Percentiles rank a stretch among this genome's conserved stretches.
Conservation (phyloP, 2,113 vertebrate genomes). For the Turnix velox region DNA sequence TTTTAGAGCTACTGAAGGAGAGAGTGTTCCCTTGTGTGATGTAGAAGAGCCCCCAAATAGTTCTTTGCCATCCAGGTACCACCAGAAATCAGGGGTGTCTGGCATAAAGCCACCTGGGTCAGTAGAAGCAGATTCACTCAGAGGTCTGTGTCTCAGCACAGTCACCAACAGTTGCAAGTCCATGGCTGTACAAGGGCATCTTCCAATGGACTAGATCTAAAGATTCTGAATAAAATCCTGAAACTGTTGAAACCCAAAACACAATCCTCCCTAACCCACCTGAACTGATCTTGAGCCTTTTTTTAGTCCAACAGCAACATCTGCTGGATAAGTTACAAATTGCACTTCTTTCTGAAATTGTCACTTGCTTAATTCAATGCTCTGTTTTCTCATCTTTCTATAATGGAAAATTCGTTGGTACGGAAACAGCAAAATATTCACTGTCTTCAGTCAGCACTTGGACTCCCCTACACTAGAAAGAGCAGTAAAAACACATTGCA, state of each 20-base stretch:
- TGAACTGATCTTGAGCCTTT: background rate
- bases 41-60: background rate
- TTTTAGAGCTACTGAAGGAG: background rate
- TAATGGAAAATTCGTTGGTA: background rate
- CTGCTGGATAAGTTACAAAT: conserved; percentile 24
- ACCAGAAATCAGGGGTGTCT: background rate
- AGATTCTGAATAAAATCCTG: background rate
- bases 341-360: background rate
- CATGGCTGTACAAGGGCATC: background rate
- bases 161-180: background rate
- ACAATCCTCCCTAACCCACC: background rate
- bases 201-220: background rate
- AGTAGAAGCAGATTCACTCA: background rate
- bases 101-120: background rate
- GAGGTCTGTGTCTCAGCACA: background rate
- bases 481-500: background rate
- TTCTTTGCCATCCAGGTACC: background rate
- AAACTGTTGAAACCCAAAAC: background rate
- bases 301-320: conserved; percentile 38
- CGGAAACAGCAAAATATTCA: background rate
- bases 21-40: background rate
- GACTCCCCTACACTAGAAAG: background rate
- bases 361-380: background rate
- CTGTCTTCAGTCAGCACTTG: background rate
- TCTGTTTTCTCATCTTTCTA: background rate